Evolutionary conservation across 37 sponge, comb jelly and placozoan species (phyloP).

Genomic region (Crambe crambe): DNA sequence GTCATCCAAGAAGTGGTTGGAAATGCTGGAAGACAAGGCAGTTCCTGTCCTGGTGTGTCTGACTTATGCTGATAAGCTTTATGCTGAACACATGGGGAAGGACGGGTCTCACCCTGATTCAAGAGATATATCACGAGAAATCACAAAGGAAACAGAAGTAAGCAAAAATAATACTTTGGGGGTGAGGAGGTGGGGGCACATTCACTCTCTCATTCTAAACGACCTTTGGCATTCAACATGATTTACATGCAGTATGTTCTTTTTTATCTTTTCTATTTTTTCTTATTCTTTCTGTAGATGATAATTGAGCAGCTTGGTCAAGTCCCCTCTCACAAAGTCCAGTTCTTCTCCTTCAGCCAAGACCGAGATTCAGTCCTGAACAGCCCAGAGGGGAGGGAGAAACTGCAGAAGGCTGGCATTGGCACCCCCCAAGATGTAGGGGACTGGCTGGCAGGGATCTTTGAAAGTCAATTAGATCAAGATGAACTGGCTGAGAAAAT

Average conservation of each 20-base stretch:
- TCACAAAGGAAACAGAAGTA: not conserved
- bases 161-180: too few relatives aligned
- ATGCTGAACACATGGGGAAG: conserved; percentile 52
- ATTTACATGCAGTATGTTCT: too few relatives aligned
- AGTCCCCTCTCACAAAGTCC: not conserved
- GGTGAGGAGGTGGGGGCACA: too few relatives aligned
- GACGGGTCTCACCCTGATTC: conserved; percentile 14
- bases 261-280: too few relatives aligned
- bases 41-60: conserved; percentile 61
- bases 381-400: conserved; percentile 8
- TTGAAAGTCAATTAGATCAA: not conserved
- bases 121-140: not conserved
- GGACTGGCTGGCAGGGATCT: conserved; percentile 4
- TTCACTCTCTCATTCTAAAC: too few relatives aligned
- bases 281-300: not conserved
- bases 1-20: conserved; percentile 56
- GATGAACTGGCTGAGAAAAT: conserved; percentile 7
- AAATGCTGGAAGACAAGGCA: conserved; percentile 21
- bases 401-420: conserved; percentile 4
- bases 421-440: conserved; percentile 7
- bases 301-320: not conserved
- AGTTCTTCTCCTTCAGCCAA: conserved; percentile 20
- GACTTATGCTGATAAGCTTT: conserved; percentile 66
- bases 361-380: conserved; percentile 21
- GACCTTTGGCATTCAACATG: too few relatives aligned